These are phyloP conservation scores for Sarcophaga variegata DNA, from an alignment of 2,888 invertebrate species.

Conservation along the genomic window DNA sequence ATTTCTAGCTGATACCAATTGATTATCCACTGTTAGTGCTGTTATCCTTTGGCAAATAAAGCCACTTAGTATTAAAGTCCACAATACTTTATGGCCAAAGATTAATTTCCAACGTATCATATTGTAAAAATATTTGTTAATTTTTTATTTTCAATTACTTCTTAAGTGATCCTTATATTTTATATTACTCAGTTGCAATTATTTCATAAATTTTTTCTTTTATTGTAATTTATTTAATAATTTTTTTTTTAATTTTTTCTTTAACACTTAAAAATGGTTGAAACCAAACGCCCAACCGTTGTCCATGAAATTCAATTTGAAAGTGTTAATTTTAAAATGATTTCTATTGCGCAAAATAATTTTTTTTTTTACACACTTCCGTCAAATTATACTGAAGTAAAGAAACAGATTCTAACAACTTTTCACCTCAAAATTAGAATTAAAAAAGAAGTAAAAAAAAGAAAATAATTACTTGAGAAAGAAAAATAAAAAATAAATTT, in stretches of 20 bases:
- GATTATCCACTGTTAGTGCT: slow-evolving; percentile 80
- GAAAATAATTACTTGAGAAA: slow-evolving; percentile 51
- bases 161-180: slow-evolving; percentile 28
- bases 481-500: slow-evolving; percentile 42
- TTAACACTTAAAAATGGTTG: slow-evolving; percentile 3
- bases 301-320: slow-evolving; percentile 63
- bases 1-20: slow-evolving; percentile 80
- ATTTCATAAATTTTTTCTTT: slow-evolving; percentile 13
- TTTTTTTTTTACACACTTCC: slow-evolving; percentile 59
- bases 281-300: slow-evolving; percentile 51
- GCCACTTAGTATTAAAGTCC: slow-evolving; percentile 50
- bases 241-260: not conserved
- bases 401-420: slow-evolving; percentile 54
- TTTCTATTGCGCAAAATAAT: slow-evolving; percentile 42
- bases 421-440: slow-evolving; percentile 50
- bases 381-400: slow-evolving; percentile 34
- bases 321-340: slow-evolving; percentile 36
- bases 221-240: not conserved
- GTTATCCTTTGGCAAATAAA: slow-evolving; percentile 30
- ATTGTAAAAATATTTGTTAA: slow-evolving; percentile 32
- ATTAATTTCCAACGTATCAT: slow-evolving; percentile 60
- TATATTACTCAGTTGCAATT: not conserved
- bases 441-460: slow-evolving; percentile 15
- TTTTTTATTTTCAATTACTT: slow-evolving; percentile 25
- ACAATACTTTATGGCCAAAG: slow-evolving; percentile 44